These are phyloP conservation scores for Dryoscopus gambensis DNA, from an alignment of 2,113 vertebrate genomes.

Conservation along the genomic window DNA sequence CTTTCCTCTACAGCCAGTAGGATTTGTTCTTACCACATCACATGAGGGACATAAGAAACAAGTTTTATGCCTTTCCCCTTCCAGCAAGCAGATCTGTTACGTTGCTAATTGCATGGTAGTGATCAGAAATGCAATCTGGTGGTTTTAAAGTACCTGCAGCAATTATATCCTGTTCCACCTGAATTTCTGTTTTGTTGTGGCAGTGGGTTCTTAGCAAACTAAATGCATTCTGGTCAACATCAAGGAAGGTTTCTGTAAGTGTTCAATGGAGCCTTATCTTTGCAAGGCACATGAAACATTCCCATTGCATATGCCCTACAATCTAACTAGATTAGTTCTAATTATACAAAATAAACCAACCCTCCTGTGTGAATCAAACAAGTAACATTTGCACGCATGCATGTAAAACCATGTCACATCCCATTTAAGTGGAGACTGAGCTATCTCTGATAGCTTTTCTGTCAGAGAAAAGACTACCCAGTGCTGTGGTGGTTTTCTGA, in stretches of 20 bases:
- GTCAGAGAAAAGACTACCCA: not conserved
- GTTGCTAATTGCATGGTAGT: not conserved
- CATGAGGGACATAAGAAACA: not conserved
- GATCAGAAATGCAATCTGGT: not conserved
- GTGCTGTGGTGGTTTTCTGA: not conserved
- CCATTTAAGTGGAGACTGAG: not conserved
- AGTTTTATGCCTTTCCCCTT: not conserved
- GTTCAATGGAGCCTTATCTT: not conserved
- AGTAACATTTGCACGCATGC: not conserved
- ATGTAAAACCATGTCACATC: not conserved
- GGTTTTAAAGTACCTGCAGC: not conserved
- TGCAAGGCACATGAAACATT: slow-evolving; percentile 13
- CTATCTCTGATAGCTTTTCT: not conserved
- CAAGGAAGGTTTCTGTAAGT: not conserved
- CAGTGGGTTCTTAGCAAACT: not conserved
- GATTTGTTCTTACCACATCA: not conserved
- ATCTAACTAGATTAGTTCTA: not conserved
- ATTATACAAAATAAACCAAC: not conserved
- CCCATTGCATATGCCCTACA: not conserved
- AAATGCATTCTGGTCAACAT: not conserved
- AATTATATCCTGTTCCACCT: not conserved
- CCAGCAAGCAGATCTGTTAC: not conserved
- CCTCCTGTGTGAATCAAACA: not conserved
- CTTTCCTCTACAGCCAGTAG: not conserved
- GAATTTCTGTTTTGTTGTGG: not conserved